These are phyloP conservation scores for Murina feae DNA, from an alignment of 2,113 vertebrate species.

Conservation along the genomic window DNA sequence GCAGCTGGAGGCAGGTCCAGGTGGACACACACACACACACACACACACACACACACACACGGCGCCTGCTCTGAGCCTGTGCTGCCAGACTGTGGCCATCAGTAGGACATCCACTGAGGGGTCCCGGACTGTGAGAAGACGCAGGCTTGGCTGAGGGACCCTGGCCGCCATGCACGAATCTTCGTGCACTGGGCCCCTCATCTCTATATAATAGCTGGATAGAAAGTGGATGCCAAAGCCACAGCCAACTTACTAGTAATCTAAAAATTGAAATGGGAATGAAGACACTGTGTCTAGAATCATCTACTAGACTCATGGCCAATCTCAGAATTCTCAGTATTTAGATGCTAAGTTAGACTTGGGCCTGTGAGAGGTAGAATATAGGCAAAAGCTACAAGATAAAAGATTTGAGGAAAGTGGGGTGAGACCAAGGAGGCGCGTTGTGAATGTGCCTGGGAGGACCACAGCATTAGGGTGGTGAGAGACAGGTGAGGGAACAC, in stretches of 20 bases:
- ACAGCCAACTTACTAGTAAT: neutral
- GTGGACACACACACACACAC: too few species aligned
- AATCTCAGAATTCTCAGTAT: neutral
- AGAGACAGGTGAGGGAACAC: neutral
- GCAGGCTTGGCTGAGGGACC: too few species aligned
- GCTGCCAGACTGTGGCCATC: too few species aligned
- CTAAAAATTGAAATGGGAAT: neutral
- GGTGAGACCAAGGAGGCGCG: neutral
- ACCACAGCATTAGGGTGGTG: fast-evolving
- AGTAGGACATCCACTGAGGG: too few species aligned
- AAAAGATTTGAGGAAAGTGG: neutral
- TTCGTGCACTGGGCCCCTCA: too few species aligned
- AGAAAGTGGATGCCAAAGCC: neutral
- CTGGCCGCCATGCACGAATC: too few species aligned
- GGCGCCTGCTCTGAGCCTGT: too few species aligned
- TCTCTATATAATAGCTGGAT: neutral
- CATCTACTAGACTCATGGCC: neutral
- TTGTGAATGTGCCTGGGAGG: neutral
- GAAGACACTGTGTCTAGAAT: neutral
- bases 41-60: too few species aligned
- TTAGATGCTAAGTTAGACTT: neutral
- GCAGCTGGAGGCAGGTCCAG: too few species aligned
- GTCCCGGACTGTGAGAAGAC: too few species aligned
- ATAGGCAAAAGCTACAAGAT: neutral
- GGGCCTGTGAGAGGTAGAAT: neutral